These are phyloP conservation scores for Echiichthys vipera DNA, from an alignment of 2,797 vertebrate species.

Conservation along the genomic window DNA sequence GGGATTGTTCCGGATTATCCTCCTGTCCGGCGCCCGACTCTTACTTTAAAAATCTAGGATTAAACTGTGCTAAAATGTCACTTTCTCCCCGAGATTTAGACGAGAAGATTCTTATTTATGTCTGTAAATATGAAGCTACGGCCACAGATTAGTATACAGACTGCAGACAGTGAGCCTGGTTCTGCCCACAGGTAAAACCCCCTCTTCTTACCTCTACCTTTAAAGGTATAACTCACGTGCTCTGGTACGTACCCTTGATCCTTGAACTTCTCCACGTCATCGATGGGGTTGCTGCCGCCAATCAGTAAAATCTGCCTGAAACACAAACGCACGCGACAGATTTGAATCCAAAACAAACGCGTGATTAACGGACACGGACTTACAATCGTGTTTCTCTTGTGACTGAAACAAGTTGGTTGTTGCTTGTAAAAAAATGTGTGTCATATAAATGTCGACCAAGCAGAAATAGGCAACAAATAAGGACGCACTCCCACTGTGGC, in stretches of 20 bases:
- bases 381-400: too few species aligned
- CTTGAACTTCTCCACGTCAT: slow-evolving; percentile 94
- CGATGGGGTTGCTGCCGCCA: slow-evolving; percentile 94
- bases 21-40: too few species aligned
- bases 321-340: slow-evolving; percentile 20
- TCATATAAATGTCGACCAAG: too few species aligned
- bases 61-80: neutral
- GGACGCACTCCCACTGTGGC: too few species aligned
- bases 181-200: too few species aligned
- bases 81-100: neutral
- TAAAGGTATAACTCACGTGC: too few species aligned
- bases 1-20: neutral
- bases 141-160: neutral
- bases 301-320: slow-evolving; percentile 94
- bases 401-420: too few species aligned
- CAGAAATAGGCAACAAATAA: too few species aligned
- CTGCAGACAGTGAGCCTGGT: neutral
- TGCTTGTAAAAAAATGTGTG: too few species aligned
- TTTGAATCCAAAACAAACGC: too few species aligned
- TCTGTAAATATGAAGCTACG: neutral
- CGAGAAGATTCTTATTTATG: neutral
- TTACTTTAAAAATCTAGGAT: neutral
- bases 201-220: too few species aligned
- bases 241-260: slow-evolving; percentile 85
- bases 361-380: too few species aligned